Percentiles rank a stretch among this genome's conserved stretches.
Conservation (phyloP, 2,797 vertebrate species). For the Rhinophrynus dorsalis region DNA sequence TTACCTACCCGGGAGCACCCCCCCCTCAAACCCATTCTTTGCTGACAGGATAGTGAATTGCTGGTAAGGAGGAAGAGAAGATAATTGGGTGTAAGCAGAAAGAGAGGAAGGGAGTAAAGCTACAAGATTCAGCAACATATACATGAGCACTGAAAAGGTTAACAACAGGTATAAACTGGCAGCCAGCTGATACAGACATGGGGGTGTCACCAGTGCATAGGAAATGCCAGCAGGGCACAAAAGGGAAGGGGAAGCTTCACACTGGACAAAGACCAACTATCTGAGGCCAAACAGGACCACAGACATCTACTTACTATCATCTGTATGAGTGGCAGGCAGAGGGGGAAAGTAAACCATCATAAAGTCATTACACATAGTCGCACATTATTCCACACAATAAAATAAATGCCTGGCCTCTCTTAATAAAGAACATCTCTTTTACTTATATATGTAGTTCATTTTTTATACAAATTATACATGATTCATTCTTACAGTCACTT, state of each 20-base stretch:
- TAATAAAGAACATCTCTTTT: no score
- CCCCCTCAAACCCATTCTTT: no score
- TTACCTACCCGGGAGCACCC: no score
- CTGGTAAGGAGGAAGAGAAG: no score
- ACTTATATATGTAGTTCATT: no score
- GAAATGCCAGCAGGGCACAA: slow-evolving; percentile 35
- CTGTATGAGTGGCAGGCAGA: slow-evolving; percentile 74
- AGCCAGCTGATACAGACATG: slow-evolving; percentile 26
- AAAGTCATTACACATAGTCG: slow-evolving; percentile 25
- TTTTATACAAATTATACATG: no score
- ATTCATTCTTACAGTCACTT: no score
- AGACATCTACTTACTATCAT: slow-evolving; percentile 99
- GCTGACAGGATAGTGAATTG: no score
- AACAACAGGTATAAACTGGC: not conserved
- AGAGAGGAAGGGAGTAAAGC: slow-evolving; percentile 12
- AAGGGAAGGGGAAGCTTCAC: slow-evolving; percentile 75
- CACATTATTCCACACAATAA: not conserved
- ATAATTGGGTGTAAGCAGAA: slow-evolving; percentile 10
- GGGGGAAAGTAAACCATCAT: slow-evolving; percentile 77
- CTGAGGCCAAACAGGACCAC: slow-evolving; percentile 86
- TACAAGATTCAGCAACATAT: slow-evolving; percentile 32
- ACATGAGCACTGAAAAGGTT: slow-evolving; percentile 8
- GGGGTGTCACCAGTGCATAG: slow-evolving; percentile 33
- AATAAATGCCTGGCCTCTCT: no score
- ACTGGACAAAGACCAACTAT: slow-evolving; percentile 74